Conservation (phyloP, 2,113 vertebrate species). For the cattle (Bos taurus) region ARS-UCD2.0 NC_037331.1:62447501-62448000, state of each 20-base stretch:
- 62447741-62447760: too few species aligned
- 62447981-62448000: too few species aligned
- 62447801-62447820: too few species aligned
- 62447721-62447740: too few species aligned
- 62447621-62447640: neutral
- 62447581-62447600: neutral
- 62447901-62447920: too few species aligned
- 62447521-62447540: neutral
- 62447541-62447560: neutral
- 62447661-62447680: accelerated
- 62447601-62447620: neutral
- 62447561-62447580: accelerated
- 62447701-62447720: neutral
- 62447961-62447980: too few species aligned
- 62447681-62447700: neutral
- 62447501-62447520: neutral
- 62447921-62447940: too few species aligned
- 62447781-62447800: too few species aligned
- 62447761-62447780: too few species aligned
- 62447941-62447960: too few species aligned
- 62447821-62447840: neutral
- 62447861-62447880: too few species aligned
- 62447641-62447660: neutral
- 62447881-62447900: too few species aligned
- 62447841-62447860: neutral